A percentile compares a stretch with the other conserved stretches of the same genome.
These are phyloP conservation scores for Nasonia oneida DNA, from an alignment of 2,888 invertebrate genomes.

Conservation along the genomic window DNA sequence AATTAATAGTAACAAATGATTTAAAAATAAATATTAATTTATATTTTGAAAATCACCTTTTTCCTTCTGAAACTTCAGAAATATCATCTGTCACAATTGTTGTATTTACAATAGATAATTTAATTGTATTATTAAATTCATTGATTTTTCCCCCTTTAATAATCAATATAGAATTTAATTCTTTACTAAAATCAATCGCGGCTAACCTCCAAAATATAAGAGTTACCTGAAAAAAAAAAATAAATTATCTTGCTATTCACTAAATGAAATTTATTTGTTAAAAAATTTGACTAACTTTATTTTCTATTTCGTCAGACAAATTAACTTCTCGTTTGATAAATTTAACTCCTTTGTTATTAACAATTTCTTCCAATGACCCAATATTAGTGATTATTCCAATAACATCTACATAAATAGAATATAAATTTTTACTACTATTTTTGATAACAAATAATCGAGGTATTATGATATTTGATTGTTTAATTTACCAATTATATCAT, in stretches of 20 bases:
- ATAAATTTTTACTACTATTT: neutral
- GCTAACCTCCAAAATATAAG: too few relatives aligned
- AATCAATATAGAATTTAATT: neutral
- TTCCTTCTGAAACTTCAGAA: neutral
- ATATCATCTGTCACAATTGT: neutral
- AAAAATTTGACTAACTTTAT: neutral
- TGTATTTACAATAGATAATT: constrained; percentile 4
- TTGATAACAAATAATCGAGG: neutral
- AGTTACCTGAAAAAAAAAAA: neutral
- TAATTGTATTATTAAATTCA: neutral
- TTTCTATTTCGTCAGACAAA: neutral
- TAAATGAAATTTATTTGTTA: neutral
- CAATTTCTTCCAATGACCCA: neutral
- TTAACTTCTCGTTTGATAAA: neutral
- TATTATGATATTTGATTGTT: neutral
- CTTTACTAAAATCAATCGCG: neutral
- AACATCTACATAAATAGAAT: neutral
- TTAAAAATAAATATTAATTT: neutral
- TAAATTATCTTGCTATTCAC: neutral
- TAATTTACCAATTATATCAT: neutral
- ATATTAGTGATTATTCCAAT: neutral
- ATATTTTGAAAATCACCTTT: neutral
- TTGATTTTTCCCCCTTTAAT: neutral
- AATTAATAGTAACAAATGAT: neutral
- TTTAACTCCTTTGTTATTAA: neutral